phyloP scores from a whole-genome alignment of 2,797 vertebrate genomes.

The Rallus crepitans region DNA sequence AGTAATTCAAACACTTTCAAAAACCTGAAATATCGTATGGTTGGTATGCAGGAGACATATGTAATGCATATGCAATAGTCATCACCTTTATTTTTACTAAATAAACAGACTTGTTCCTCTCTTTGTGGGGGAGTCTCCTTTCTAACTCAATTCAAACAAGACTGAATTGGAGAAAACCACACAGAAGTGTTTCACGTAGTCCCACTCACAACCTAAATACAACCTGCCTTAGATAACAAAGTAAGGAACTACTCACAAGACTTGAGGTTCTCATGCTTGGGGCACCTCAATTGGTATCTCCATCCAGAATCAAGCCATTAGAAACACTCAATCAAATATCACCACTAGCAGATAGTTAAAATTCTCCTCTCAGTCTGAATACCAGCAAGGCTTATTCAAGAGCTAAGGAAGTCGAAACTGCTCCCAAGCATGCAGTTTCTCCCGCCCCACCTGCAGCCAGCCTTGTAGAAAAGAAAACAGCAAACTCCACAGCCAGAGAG shows the following conservation, averaged over 20 bases:
- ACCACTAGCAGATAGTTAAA: not conserved
- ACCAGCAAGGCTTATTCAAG: not conserved
- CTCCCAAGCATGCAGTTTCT: not conserved
- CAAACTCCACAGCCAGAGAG: not conserved
- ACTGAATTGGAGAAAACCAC: not conserved
- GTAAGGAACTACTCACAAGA: not conserved
- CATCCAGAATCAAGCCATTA: not conserved
- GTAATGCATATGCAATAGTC: not conserved
- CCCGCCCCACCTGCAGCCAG: not conserved
- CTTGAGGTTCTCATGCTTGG: not conserved
- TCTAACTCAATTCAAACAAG: not conserved
- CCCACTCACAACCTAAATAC: not conserved
- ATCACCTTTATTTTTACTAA: slow-evolving; percentile 30
- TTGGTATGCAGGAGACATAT: not conserved
- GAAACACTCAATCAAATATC: not conserved
- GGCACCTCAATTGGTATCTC: not conserved
- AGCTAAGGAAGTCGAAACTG: not conserved
- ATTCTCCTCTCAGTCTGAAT: not conserved
- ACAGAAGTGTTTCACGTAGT: not conserved
- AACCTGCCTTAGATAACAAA: not conserved
- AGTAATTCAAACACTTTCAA: not conserved
- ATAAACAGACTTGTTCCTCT: not conserved
- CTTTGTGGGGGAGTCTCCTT: not conserved
- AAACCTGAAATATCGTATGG: not conserved
- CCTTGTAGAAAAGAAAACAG: not conserved